Evolutionary conservation across 1,140 invertebrate genomes (phyloP).

Genomic region (Drosophila watanabei): DNA sequence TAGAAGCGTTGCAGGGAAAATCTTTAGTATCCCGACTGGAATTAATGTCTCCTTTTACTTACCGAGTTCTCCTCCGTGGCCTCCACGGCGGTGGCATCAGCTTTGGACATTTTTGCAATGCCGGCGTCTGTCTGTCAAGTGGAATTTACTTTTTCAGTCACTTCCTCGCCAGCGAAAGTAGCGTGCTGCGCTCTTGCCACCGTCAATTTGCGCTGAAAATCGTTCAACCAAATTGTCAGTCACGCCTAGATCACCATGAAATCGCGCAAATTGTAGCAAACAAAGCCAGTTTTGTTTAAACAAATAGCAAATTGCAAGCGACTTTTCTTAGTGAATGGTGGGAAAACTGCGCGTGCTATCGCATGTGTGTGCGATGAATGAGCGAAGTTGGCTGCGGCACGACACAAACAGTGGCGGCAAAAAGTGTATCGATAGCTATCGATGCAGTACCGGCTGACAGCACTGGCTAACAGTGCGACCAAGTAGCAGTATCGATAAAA

Average conservation of each 20-base stretch:
- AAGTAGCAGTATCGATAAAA: not conserved
- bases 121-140: constrained; percentile 30
- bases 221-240: not conserved
- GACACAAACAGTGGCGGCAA: constrained; percentile 12
- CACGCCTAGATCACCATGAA: not conserved
- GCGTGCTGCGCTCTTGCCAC: not conserved
- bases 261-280: not conserved
- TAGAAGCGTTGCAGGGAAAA: constrained; percentile 77
- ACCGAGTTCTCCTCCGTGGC: constrained; percentile 77
- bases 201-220: constrained; percentile 6
- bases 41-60: constrained; percentile 38
- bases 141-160: constrained; percentile 25
- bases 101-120: constrained; percentile 73
- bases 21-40: not conserved
- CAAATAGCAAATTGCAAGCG: constrained; percentile 25
- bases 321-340: constrained; percentile 45
- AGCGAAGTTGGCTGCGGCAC: constrained; percentile 36
- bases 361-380: constrained; percentile 23
- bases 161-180: not conserved
- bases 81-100: constrained; percentile 59
- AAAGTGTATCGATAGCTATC: not conserved
- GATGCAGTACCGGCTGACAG: not conserved
- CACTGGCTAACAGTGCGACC: too few species aligned
- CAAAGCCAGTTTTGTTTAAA: constrained; percentile 27
- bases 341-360: constrained; percentile 50